These are phyloP conservation scores for Arizona elegans DNA, from an alignment of 2,113 vertebrate genomes.

Conservation along the genomic window DNA sequence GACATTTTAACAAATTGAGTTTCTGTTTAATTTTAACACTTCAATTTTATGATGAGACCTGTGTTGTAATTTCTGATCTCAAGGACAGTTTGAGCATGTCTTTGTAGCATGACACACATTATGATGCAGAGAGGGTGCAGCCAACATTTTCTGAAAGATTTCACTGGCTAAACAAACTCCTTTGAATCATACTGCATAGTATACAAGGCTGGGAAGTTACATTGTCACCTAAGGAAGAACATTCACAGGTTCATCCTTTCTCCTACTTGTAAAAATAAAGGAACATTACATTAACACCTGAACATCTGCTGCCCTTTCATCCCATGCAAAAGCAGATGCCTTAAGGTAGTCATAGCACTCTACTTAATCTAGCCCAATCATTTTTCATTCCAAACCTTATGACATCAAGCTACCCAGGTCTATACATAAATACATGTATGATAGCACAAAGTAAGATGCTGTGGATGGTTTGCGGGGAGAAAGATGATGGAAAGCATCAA, in stretches of 20 bases:
- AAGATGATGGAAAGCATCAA: neutral
- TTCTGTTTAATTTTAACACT: neutral
- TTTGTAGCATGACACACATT: neutral
- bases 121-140: neutral
- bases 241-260: neutral
- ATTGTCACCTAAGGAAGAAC: neutral
- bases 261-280: neutral
- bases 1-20: slow-evolving; percentile 32
- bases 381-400: neutral
- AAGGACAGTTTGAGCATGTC: slow-evolving; percentile 34
- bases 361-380: neutral
- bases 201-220: slow-evolving; percentile 25
- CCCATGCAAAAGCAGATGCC: neutral
- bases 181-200: neutral
- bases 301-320: neutral
- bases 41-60: neutral
- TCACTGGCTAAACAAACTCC: neutral
- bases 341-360: slow-evolving; percentile 22
- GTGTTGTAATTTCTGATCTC: neutral
- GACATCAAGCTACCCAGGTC: neutral
- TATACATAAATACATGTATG: neutral
- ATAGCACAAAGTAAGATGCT: neutral
- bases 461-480: neutral
- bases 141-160: neutral
- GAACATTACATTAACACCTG: neutral